These are phyloP conservation scores for Chiloscyllium punctatum DNA, from an alignment of 2,797 vertebrate species.

Conservation along the genomic window DNA sequence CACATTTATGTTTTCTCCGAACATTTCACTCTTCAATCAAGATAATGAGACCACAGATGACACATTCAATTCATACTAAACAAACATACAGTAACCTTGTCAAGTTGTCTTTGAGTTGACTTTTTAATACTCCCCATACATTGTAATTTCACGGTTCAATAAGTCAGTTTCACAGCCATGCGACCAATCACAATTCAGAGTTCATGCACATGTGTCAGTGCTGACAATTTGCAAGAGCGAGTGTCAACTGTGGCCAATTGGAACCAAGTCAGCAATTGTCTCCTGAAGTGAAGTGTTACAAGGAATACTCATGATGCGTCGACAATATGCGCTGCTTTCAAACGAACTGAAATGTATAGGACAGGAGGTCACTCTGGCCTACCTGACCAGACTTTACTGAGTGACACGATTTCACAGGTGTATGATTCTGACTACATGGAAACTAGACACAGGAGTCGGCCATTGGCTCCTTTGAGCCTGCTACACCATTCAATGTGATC, in stretches of 20 bases:
- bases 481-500: no score
- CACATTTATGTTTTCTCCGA: background rate
- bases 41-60: background rate
- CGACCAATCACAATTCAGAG: background rate
- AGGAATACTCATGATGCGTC: background rate
- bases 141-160: background rate
- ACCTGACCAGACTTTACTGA: background rate
- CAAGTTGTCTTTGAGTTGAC: background rate
- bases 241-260: background rate
- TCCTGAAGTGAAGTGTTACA: background rate
- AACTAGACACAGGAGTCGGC: no score
- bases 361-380: background rate
- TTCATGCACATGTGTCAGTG: background rate
- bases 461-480: no score
- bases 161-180: background rate
- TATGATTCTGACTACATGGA: background rate
- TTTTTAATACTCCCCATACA: background rate
- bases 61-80: background rate
- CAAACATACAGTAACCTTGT: background rate
- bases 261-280: background rate
- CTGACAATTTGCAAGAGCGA: background rate
- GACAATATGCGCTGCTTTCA: background rate
- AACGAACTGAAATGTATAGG: background rate
- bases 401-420: background rate
- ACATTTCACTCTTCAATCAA: background rate